Evolutionary conservation across 35 echinoderm and acorn worm species (phyloP).

Genomic region (Ophioderma brevispina): DNA sequence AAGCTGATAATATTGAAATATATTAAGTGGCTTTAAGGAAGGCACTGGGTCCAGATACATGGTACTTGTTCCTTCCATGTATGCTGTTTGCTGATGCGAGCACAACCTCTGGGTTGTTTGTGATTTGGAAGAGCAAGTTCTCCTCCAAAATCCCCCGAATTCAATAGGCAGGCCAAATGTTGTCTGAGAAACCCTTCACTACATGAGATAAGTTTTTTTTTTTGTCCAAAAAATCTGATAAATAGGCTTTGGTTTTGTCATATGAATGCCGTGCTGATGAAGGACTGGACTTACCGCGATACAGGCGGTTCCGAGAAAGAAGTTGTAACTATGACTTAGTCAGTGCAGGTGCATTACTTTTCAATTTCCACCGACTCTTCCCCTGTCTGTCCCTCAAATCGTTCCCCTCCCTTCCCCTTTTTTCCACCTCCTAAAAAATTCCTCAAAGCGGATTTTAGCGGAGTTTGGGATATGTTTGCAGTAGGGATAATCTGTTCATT

Average conservation of each 20-base stretch:
- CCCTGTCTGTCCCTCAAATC: too few relatives aligned
- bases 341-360: slow-evolving; percentile 20
- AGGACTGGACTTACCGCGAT: neutral
- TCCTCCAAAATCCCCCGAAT: neutral
- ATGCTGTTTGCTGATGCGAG: slow-evolving; percentile 58
- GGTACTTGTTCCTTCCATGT: slow-evolving; percentile 30
- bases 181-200: too few relatives aligned
- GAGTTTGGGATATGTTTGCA: too few relatives aligned
- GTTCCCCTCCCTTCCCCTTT: too few relatives aligned
- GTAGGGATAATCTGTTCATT: too few relatives aligned
- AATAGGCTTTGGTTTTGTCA: neutral
- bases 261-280: neutral
- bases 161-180: slow-evolving; percentile 17
- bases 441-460: too few relatives aligned
- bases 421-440: too few relatives aligned
- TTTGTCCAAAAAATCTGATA: too few relatives aligned
- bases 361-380: slow-evolving; percentile 44
- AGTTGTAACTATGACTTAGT: neutral
- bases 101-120: slow-evolving; percentile 38
- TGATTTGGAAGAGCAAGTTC: slow-evolving; percentile 10
- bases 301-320: slow-evolving; percentile 10
- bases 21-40: slow-evolving; percentile 20
- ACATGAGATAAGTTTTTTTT: neutral
- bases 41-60: slow-evolving; percentile 7
- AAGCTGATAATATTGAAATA: slow-evolving; percentile 47